Conservation (phyloP, 1,140 invertebrate species). For the Rhizoglyphus robini region DNA sequence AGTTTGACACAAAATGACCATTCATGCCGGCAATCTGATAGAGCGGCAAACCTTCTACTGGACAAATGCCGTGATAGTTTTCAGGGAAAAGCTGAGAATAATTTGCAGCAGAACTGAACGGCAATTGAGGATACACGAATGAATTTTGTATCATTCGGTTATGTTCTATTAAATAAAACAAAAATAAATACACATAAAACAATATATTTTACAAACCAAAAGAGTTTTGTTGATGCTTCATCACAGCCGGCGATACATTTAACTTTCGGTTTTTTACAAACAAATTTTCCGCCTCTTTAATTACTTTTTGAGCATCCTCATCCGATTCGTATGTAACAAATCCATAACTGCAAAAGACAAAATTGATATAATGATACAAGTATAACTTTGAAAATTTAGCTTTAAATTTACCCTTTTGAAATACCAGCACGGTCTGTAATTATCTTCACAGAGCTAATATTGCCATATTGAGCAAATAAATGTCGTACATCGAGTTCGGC, state of each 20-base stretch:
- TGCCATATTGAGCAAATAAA: conserved; percentile 52
- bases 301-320: conserved; percentile 62
- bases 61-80: not conserved
- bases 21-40: conserved; percentile 2
- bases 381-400: conserved; percentile 8
- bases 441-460: conserved; percentile 82
- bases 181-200: not conserved
- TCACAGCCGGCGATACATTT: conserved; percentile 77
- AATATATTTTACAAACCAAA: conserved; percentile 1
- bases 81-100: not conserved
- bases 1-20: not conserved
- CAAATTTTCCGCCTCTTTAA: conserved; percentile 45
- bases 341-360: conserved; percentile 49
- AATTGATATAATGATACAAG: conserved; percentile 14
- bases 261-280: conserved; percentile 64
- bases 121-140: conserved; percentile 1
- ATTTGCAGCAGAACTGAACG: not conserved
- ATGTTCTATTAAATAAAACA: too few species aligned
- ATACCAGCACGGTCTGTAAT: conserved; percentile 82
- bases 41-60: not conserved
- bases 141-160: not conserved
- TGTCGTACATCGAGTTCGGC: conserved; percentile 37
- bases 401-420: conserved; percentile 55
- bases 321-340: conserved; percentile 90
- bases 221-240: conserved; percentile 46